These are phyloP conservation scores for Silurus asotus DNA, from an alignment of 2,113 vertebrate genomes.

Conservation along the genomic window DNA sequence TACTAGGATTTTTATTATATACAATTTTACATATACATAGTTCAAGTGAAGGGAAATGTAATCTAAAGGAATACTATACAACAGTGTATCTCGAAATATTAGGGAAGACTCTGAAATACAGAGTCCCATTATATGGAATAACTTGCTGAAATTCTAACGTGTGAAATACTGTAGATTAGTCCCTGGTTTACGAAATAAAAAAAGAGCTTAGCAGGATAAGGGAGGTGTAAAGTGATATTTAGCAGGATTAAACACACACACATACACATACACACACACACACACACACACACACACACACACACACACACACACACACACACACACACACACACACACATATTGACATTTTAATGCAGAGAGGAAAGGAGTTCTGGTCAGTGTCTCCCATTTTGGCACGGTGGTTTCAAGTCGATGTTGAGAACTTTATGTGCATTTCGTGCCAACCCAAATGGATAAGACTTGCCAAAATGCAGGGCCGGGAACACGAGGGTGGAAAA, in stretches of 20 bases:
- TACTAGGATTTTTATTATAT: background rate
- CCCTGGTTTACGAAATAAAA: background rate
- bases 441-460: slow-evolving; percentile 40
- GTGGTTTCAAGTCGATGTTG: slow-evolving; percentile 24
- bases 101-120: too few species aligned
- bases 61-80: background rate
- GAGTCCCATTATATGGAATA: background rate
- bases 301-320: background rate
- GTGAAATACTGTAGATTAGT: background rate
- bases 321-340: background rate
- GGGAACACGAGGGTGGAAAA: background rate
- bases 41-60: background rate
- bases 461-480: slow-evolving; percentile 20
- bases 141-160: background rate
- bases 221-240: background rate
- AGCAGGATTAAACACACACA: background rate
- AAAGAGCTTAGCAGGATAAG: background rate
- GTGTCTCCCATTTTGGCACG: slow-evolving; percentile 17
- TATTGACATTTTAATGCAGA: slow-evolving; percentile 33
- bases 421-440: slow-evolving; percentile 25
- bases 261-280: too few species aligned
- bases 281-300: too few species aligned
- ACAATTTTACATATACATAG: too few species aligned
- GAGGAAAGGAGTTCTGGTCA: slow-evolving; percentile 37
- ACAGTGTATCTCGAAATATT: background rate